These are phyloP conservation scores for Eupelmus urozonus DNA, from an alignment of 2,888 invertebrate species.

Conservation along the genomic window DNA sequence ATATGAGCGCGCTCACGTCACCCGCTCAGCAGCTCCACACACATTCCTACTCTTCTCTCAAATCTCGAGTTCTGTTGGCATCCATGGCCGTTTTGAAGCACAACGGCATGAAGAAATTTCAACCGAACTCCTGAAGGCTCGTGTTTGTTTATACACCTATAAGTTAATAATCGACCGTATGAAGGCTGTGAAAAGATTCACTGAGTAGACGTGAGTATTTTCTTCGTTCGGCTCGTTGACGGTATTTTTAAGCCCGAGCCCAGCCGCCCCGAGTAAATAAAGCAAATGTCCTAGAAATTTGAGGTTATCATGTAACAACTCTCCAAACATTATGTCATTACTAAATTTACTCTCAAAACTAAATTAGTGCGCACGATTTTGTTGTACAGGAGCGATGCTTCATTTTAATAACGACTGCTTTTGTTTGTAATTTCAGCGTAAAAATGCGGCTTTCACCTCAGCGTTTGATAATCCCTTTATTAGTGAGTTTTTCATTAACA, in stretches of 20 bases:
- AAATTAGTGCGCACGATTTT: slow-evolving; percentile 27
- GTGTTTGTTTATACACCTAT: slow-evolving; percentile 17
- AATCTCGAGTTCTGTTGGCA: slow-evolving; percentile 36
- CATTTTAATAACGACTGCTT: slow-evolving; percentile 24
- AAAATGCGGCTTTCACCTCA: slow-evolving; percentile 67
- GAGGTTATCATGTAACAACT: slow-evolving; percentile 60
- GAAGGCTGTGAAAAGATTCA: slow-evolving; percentile 3
- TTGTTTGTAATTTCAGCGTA: slow-evolving; percentile 10
- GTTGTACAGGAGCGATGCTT: background rate
- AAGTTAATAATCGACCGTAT: slow-evolving; percentile 2
- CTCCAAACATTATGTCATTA: slow-evolving; percentile 56
- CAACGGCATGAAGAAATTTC: slow-evolving; percentile 44
- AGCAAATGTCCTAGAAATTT: slow-evolving; percentile 51
- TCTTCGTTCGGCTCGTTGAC: background rate
- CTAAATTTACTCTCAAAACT: slow-evolving; percentile 46
- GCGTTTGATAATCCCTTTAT: slow-evolving; percentile 78
- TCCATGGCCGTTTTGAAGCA: slow-evolving; percentile 41
- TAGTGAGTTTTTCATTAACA: slow-evolving; percentile 84
- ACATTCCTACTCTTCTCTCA: background rate
- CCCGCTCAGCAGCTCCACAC: background rate
- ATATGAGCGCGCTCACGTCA: slow-evolving; percentile 25
- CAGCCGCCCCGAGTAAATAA: too few relatives aligned
- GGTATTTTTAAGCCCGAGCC: background rate
- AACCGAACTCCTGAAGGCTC: slow-evolving; percentile 13
- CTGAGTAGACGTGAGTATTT: background rate